Evolutionary conservation across 2,113 vertebrate species (phyloP), one percentile per base, ranked within the genome.

Genomic region (Bettongia penicillata): DNA sequence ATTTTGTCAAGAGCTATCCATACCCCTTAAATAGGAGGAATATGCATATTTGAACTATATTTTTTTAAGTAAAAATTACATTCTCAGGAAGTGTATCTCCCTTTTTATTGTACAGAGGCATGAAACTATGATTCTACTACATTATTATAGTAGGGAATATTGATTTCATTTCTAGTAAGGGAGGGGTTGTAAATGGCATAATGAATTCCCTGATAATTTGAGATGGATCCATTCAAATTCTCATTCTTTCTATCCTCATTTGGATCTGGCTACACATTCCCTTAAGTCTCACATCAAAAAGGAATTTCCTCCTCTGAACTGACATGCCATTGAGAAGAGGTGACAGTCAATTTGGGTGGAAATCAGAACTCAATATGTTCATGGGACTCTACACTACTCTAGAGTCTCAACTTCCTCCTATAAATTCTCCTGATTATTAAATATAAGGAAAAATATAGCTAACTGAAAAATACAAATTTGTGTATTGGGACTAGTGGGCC

Each of bases 371-470:
- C 31, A 31, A 68, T 68, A 68, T 28, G 12, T 68, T 68, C 53
- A 68, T 43, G 19, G 19, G n/a, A 1, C 2, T 84, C 61, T 77
- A n/a, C 14, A n/a, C 16, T 77, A n/a, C 61, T n/a, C 16, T 23
- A 84, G 31, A 48, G 9, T 52, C 90, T 77, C 26, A 77, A 25
- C 95, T 89, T 97, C 57, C 97, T 98, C 90, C 90, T 50, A 94
- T 94, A 98, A 96, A 94, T 97, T 89, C 90, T 96, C 61, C 93
- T 94, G 95, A 94, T 95, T 95, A 96, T 48, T 96, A 51, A 94
- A 49, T 93, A n/a, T 89, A 89, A 94, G 95, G 92, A 95, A 95
- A 96, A 97, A 90, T 89, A 19, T 24, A 92, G 94, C 92, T 98
- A 47, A 6, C 2, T 10, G 12, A 84, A 31, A 96, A 93, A 93